Percentiles rank a stretch among this genome's conserved stretches.
Conservation (phyloP, 2,888 invertebrate genomes). For the Stenchaetothrips biformis region DNA sequence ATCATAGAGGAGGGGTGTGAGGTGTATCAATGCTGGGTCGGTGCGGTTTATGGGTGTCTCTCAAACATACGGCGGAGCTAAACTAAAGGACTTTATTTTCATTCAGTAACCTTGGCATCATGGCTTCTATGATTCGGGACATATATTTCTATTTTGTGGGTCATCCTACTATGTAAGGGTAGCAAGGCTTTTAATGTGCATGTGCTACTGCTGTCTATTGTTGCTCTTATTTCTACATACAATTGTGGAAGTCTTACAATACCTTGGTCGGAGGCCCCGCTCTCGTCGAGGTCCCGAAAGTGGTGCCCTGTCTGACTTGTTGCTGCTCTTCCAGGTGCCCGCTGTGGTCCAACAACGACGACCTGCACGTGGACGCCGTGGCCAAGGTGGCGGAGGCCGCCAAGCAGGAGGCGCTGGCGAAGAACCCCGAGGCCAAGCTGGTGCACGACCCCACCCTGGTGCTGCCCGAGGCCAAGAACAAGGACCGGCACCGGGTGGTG, state of each 20-base stretch:
- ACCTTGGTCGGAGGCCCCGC: background rate
- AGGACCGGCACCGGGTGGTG: background rate
- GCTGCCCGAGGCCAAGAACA: background rate
- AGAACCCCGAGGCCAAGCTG: background rate
- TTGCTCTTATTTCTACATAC: background rate
- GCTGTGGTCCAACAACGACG: conserved; percentile 28
- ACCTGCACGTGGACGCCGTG: conserved; percentile 26
- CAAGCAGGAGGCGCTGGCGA: background rate
- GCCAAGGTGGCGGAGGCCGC: conserved; percentile 20
- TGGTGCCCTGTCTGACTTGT: too few species aligned
- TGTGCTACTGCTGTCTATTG: background rate
- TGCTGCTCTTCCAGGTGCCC: conserved; percentile 21
- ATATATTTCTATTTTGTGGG: too few species aligned
- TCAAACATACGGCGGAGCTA: too few species aligned
- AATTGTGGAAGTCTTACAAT: background rate
- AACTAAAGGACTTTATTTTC: too few species aligned
- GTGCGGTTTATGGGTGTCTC: too few species aligned
- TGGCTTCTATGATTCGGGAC: too few species aligned
- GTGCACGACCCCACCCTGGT: background rate
- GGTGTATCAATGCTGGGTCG: too few species aligned
- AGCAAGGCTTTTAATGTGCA: background rate
- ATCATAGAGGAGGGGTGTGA: too few species aligned
- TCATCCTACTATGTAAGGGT: too few species aligned
- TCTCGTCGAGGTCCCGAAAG: too few species aligned
- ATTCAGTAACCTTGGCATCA: too few species aligned